phyloP scores from a whole-genome alignment of 2,797 vertebrate genomes.

The Micropoecilia bifurca region DNA sequence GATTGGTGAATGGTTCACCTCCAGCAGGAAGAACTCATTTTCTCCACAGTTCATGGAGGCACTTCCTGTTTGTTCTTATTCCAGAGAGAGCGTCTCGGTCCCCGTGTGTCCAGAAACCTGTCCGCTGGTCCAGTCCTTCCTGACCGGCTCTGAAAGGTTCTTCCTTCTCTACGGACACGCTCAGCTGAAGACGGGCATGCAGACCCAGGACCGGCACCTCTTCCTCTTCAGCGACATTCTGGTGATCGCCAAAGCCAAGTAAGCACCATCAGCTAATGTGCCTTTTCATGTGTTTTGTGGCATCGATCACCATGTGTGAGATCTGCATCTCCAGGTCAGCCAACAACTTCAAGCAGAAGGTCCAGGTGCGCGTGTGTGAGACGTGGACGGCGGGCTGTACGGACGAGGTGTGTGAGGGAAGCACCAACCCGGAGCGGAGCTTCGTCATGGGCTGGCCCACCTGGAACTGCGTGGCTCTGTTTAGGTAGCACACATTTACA shows the following conservation, averaged over 20 bases:
- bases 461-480: slow-evolving; percentile 86
- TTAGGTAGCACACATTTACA: slow-evolving; percentile 79
- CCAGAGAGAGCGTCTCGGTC: slow-evolving; percentile 70
- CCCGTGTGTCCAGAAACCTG: slow-evolving; percentile 70
- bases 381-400: slow-evolving; percentile 85
- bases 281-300: neutral
- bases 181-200: slow-evolving; percentile 85
- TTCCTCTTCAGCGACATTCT: slow-evolving; percentile 87
- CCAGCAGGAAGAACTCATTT: neutral
- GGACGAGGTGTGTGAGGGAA: slow-evolving; percentile 87
- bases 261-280: slow-evolving; percentile 20
- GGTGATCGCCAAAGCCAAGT: slow-evolving; percentile 89
- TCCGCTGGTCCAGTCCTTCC: slow-evolving; percentile 72
- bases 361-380: slow-evolving; percentile 83
- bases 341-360: slow-evolving; percentile 87
- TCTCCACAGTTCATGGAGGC: neutral
- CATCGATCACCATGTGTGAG: slow-evolving; percentile 8
- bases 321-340: slow-evolving; percentile 57
- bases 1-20: neutral
- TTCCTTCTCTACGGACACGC: slow-evolving; percentile 83
- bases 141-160: slow-evolving; percentile 54
- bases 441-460: slow-evolving; percentile 93
- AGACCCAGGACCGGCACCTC: slow-evolving; percentile 89
- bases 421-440: slow-evolving; percentile 80
- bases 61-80: neutral